phyloP scores from a whole-genome alignment of 2,888 invertebrate genomes.

The Hyposoter dolosus region DNA sequence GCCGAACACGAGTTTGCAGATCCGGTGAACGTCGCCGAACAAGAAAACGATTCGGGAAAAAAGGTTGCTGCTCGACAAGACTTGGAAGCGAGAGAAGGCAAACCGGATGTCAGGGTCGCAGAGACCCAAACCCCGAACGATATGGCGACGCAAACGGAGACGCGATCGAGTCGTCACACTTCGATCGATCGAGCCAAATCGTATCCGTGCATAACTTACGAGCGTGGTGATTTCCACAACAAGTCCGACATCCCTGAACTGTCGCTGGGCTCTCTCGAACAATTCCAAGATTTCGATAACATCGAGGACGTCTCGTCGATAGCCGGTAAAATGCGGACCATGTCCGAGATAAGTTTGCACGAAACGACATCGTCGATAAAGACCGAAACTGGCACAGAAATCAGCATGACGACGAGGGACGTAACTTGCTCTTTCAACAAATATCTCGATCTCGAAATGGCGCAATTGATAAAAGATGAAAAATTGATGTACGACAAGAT shows the following conservation, averaged over 20 bases:
- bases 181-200: slow-evolving; percentile 71
- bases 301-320: slow-evolving; percentile 81
- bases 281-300: slow-evolving; percentile 79
- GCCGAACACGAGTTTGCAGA: slow-evolving; percentile 63
- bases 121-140: slow-evolving; percentile 84
- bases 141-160: slow-evolving; percentile 83
- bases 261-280: slow-evolving; percentile 79
- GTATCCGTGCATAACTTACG: slow-evolving; percentile 76
- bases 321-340: slow-evolving; percentile 81
- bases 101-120: slow-evolving; percentile 78
- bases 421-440: slow-evolving; percentile 83
- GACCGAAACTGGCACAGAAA: slow-evolving; percentile 84
- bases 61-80: background rate
- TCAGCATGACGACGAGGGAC: slow-evolving; percentile 83
- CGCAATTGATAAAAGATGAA: slow-evolving; percentile 89
- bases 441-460: slow-evolving; percentile 85
- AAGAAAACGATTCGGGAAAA: background rate
- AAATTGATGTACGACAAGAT: slow-evolving; percentile 89
- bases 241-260: slow-evolving; percentile 76
- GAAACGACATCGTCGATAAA: slow-evolving; percentile 84
- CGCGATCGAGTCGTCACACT: slow-evolving; percentile 65
- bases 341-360: slow-evolving; percentile 84
- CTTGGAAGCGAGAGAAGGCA: slow-evolving; percentile 43
- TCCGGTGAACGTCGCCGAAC: slow-evolving; percentile 1
- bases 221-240: slow-evolving; percentile 72